Evolutionary conservation across 1,140 invertebrate genomes (phyloP).

Genomic region (Cryptotermes secundus): DNA sequence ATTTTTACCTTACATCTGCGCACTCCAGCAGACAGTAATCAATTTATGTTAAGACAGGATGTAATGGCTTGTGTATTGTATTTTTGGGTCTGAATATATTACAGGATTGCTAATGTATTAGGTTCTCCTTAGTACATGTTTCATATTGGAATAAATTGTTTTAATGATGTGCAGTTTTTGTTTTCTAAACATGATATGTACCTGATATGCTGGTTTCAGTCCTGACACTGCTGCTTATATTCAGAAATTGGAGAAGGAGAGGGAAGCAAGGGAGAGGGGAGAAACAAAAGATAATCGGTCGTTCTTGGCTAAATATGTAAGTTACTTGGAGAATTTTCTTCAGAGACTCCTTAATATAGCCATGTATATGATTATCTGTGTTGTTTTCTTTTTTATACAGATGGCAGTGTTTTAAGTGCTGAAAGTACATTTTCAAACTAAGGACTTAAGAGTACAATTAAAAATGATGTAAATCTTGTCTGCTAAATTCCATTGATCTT

Average conservation of each 20-base stretch:
- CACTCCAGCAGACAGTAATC: too few species aligned
- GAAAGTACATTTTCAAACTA: neutral
- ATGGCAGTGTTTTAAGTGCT: constrained; percentile 19
- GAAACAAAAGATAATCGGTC: constrained; percentile 90
- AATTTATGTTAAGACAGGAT: too few species aligned
- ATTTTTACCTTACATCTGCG: too few species aligned
- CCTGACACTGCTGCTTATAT: constrained; percentile 92
- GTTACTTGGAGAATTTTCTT: constrained; percentile 46
- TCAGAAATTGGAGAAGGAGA: constrained; percentile 86
- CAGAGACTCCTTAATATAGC: constrained; percentile 23
- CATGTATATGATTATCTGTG: constrained; percentile 31
- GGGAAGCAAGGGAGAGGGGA: constrained; percentile 84
- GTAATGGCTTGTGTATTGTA: too few species aligned
- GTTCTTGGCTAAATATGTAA: constrained; percentile 96
- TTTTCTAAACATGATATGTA: neutral
- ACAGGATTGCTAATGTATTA: too few species aligned
- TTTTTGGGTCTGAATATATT: too few species aligned
- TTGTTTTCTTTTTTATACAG: constrained; percentile 32
- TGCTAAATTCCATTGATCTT: too few species aligned
- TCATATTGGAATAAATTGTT: too few species aligned
- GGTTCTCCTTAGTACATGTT: too few species aligned
- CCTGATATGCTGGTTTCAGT: constrained; percentile 51
- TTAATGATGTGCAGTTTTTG: too few species aligned
- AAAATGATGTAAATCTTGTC: too few species aligned
- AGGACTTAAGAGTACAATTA: too few species aligned